Percentiles rank a stretch among this genome's conserved stretches.
These are phyloP conservation scores for Palythoa grandis DNA, from an alignment of 92 coral and sea anemone genomes.

Conservation along the genomic window DNA sequence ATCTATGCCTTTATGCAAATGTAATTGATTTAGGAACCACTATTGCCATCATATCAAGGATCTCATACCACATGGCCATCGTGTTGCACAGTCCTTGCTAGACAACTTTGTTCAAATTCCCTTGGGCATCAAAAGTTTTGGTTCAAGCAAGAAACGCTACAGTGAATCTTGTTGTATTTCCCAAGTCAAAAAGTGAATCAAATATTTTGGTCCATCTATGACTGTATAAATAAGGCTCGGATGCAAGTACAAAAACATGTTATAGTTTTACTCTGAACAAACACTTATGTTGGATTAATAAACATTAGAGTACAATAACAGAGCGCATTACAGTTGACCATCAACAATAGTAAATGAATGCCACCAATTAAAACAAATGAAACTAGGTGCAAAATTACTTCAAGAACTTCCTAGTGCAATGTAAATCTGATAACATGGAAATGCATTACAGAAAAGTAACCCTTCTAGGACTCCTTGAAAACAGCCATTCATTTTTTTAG, in stretches of 20 bases:
- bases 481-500: conserved; percentile 17
- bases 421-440: conserved; percentile 20
- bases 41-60: conserved; percentile 25
- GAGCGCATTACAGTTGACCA: conserved; percentile 12
- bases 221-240: conserved; percentile 2
- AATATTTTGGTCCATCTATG: conserved; percentile 28
- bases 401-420: conserved; percentile 17
- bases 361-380: neutral
- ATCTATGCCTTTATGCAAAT: conserved; percentile 33
- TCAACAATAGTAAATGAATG: conserved; percentile 13
- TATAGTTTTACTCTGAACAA: conserved; percentile 17
- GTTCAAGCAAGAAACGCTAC: conserved; percentile 23
- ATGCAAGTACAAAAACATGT: conserved; percentile 2
- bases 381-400: conserved; percentile 14
- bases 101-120: conserved; percentile 27
- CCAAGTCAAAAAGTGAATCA: conserved; percentile 28
- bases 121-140: conserved; percentile 22
- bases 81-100: conserved; percentile 26
- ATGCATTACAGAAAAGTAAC: neutral
- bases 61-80: conserved; percentile 34
- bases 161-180: conserved; percentile 9
- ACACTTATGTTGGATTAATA: conserved; percentile 6
- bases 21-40: conserved; percentile 27
- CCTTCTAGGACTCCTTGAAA: neutral
- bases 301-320: conserved; percentile 14